Evolutionary conservation across 2,797 vertebrate genomes (phyloP), one percentile per base, ranked within the genome.

Genomic region (Acropternis orthonyx): DNA sequence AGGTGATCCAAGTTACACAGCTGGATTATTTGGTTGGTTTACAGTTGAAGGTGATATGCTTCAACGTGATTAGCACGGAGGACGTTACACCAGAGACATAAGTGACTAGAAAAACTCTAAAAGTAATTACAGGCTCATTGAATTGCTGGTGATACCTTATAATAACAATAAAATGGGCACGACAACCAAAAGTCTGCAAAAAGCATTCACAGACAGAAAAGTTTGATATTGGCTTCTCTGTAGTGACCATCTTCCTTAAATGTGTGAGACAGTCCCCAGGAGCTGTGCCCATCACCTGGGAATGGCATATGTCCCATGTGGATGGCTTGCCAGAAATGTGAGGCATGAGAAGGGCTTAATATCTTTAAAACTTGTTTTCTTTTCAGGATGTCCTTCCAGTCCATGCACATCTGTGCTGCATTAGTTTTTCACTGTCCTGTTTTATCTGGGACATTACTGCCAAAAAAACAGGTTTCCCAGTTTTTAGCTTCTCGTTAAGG

Each of bases 391-490:
- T 85, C 71, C 68, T 96, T 96, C 92, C 79, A 90, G 95, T 92
- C 95, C 18, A 27, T 92, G 96, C 96, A 97, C 97, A 97, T 98
- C 98, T 98, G 98, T 92, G 93, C 96, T 97, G 94, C 95, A 96
- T 98, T 98, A 98, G 59, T 83, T 92, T 96, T 88, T 65, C 92
- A 69, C 92, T 27, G 1, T 93, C 92, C 72, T 85, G 73, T 96
- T 97, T 95, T 97, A 97, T 97, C 97, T 95, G 90, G 76, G 86
- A 93, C 52, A 44, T 71, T 69, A 37, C 78, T 97, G 97, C 97
- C 97, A 97, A 96, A 95, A 96, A 95, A 72, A 3, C 95, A 87
- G 97, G 88, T 95, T 96, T 92, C 92, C 88, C 83, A 37, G 85
- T 94, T 95, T 95, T 96, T 93, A 91, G 89, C 85, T 97, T 96